Percentiles rank a stretch among this genome's conserved stretches.
phyloP scores from a whole-genome alignment of 2,888 invertebrate genomes.

The Leptinotarsa rubiginosa region DNA sequence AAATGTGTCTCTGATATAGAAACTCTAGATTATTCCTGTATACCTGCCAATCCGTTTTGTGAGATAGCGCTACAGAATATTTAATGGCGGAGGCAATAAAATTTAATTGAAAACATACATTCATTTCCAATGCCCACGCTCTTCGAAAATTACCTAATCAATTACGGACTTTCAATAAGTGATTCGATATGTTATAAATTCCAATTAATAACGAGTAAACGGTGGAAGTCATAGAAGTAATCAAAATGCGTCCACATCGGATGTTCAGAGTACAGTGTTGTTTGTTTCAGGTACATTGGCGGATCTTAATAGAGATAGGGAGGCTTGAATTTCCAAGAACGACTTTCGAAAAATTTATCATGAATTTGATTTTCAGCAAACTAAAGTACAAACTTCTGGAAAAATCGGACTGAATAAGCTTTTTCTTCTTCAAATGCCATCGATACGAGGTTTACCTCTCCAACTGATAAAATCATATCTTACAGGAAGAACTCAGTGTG shows the following conservation, averaged over 20 bases:
- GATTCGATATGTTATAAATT: constrained; percentile 38
- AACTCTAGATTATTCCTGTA: constrained; percentile 21
- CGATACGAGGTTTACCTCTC: no score
- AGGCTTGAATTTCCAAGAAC: no score
- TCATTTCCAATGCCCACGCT: constrained; percentile 36
- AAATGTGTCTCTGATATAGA: no score
- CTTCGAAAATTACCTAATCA: constrained; percentile 39
- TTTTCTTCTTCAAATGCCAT: no score
- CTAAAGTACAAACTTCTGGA: no score
- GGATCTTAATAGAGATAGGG: background rate
- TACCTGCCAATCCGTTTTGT: constrained; percentile 31
- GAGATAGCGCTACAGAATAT: constrained; percentile 31
- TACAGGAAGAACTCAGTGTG: no score
- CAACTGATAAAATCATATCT: no score
- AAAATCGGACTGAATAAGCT: no score
- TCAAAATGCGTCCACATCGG: constrained; percentile 30
- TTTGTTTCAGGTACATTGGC: background rate
- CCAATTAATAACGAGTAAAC: constrained; percentile 40
- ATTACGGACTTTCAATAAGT: constrained; percentile 30
- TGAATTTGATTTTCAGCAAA: no score
- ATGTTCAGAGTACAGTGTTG: background rate
- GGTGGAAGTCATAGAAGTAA: constrained; percentile 38
- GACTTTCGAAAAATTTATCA: no score
- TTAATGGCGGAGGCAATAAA: constrained; percentile 39
- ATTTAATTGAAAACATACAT: constrained; percentile 42